Evolutionary conservation across 92 coral and sea anemone genomes (phyloP).

Genomic region (Phenganax subtilis): DNA sequence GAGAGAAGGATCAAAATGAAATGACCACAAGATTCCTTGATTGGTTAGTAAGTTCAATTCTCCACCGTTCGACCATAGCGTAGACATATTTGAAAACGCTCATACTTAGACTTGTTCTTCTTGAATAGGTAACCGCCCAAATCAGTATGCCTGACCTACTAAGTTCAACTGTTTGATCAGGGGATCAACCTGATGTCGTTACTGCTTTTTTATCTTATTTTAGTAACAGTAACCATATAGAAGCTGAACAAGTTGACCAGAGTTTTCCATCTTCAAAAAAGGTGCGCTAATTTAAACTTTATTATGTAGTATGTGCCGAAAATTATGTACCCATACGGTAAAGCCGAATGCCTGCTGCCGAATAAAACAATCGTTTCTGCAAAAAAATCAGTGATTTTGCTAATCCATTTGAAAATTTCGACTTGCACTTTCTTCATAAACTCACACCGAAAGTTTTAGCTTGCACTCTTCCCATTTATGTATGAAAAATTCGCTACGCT

Average conservation of each 20-base stretch:
- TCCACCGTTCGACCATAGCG: not conserved
- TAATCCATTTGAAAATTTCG: no score
- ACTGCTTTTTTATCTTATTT: not conserved
- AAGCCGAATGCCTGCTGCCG: no score
- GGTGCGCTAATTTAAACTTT: not conserved
- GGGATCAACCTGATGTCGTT: not conserved
- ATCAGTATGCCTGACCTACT: not conserved
- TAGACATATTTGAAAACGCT: no score
- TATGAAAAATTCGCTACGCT: no score
- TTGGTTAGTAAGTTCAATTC: conserved; percentile 2
- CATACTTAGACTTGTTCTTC: no score
- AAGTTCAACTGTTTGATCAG: not conserved
- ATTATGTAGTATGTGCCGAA: not conserved
- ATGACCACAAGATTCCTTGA: not conserved
- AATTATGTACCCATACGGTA: no score
- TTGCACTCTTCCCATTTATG: no score
- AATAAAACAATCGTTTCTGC: no score
- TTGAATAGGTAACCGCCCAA: no score
- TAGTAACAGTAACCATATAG: conserved; percentile 19
- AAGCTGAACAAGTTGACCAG: not conserved
- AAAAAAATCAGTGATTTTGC: no score
- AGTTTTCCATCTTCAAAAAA: not conserved
- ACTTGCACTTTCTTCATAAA: no score
- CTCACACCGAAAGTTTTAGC: no score
- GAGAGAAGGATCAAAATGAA: not conserved